phyloP scores from a whole-genome alignment of 2,888 invertebrate species.

The Zele albiditarsus region DNA sequence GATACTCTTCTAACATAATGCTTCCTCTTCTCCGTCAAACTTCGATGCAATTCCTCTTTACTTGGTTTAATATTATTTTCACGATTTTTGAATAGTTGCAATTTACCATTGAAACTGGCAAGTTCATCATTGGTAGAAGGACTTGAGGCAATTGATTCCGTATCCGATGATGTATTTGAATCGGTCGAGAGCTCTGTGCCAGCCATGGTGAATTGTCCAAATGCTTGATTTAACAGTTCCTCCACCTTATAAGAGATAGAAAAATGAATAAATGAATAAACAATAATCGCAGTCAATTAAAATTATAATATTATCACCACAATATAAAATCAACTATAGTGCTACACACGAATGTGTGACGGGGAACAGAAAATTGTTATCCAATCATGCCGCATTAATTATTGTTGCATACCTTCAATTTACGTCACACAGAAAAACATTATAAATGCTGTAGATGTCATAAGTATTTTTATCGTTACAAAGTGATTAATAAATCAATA shows the following conservation, averaged over 20 bases:
- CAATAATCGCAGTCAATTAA: not conserved
- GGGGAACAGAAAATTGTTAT: not conserved
- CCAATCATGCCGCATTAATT: conserved; percentile 16
- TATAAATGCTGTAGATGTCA: not conserved
- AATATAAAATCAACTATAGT: not conserved
- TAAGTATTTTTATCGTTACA: not conserved
- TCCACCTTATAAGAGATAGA: conserved; percentile 56
- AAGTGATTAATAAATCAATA: not conserved
- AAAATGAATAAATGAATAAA: conserved; percentile 18
- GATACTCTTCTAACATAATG: conserved; percentile 80
- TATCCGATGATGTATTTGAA: conserved; percentile 68
- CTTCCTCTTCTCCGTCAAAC: conserved; percentile 79
- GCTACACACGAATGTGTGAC: not conserved
- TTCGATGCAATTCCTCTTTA: conserved; percentile 74
- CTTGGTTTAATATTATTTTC: conserved; percentile 53
- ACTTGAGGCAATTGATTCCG: conserved; percentile 71
- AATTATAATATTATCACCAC: not conserved
- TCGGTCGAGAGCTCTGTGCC: conserved; percentile 51
- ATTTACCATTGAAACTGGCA: conserved; percentile 54
- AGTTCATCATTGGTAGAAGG: conserved; percentile 65
- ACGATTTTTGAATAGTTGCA: conserved; percentile 51
- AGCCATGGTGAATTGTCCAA: conserved; percentile 55
- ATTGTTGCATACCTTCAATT: conserved; percentile 6
- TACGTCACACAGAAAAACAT: conserved; percentile 23
- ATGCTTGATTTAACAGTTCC: conserved; percentile 64